Evolutionary conservation across 2,888 invertebrate species (phyloP), one percentile per base, ranked within the genome.

Genomic region (Papilio gigon): DNA sequence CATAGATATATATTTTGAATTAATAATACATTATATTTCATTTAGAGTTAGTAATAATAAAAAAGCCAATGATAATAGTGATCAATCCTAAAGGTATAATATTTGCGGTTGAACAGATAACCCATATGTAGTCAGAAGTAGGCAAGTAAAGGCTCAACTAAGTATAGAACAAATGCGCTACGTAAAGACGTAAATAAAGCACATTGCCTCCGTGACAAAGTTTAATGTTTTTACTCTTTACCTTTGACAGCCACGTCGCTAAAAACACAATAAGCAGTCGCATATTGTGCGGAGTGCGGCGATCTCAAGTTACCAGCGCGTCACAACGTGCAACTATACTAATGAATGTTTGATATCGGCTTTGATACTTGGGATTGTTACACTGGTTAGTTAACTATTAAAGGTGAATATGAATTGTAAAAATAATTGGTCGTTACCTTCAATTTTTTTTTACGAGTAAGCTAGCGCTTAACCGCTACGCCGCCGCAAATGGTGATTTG

Each of bases 181-280:
- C 20, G 17, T 44, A 20, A 44, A 11, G 20, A 22, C 3, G 20
- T 20, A 12, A 40, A 40, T 14, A 14, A 40, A 40, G n/a, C 4
- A 40, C 12, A 12, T 47, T 22, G 25, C 25, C 25, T 50, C n/a
- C 4, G 5, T 50, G 27, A 27, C n/a, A 27, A 47, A 5, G 6
- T 53, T 2, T n/a, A 53, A 53, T 27, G 6, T 25, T 50, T 22
- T 25, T 40, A 60, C 12, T n/a, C 9, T 50, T 33, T 63, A 63
- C 44, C 63, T 63, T 47, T 50, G 63, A 50, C 14, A 47, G 5
- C 42, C 47, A 47, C 35, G 33, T 63, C 1, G 35, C 47, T 6
- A 47, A 50, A 47, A 63, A 20, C 14, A 47, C 44, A 20, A 63
- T 17, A 20, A 63, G 33, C 30, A 30, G 5, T 8, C 35, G 47